Evolutionary conservation across 2,797 vertebrate species (phyloP).

Genomic region (Centropyge bicolor): DNA sequence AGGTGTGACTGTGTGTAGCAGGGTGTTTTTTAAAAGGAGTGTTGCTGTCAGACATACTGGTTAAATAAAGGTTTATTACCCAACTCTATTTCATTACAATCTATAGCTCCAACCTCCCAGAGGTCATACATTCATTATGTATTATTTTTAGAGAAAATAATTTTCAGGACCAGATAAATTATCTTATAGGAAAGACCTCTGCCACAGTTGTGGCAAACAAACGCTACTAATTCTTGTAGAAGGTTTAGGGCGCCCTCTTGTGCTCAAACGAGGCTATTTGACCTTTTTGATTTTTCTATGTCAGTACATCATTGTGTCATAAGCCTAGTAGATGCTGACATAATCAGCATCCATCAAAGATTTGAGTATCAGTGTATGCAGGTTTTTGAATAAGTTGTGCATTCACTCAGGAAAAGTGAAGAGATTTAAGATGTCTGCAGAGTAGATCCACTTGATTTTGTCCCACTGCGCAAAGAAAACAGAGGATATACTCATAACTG

Average conservation of each 20-base stretch:
- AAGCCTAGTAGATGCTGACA: neutral
- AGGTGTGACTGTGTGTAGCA: neutral
- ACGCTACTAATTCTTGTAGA: neutral
- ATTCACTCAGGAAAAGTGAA: neutral
- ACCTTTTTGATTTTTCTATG: neutral
- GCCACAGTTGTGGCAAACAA: neutral
- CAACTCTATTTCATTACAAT: neutral
- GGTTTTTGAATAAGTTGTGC: neutral
- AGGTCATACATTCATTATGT: neutral
- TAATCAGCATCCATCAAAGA: neutral
- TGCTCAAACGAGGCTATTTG: constrained; percentile 12
- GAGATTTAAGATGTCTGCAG: neutral
- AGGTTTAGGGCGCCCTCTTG: constrained; percentile 48
- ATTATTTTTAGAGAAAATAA: neutral
- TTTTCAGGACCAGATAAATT: constrained; percentile 12
- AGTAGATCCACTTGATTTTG: neutral
- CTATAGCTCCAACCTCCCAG: neutral
- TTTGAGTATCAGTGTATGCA: neutral
- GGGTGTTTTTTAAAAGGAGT: neutral
- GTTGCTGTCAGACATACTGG: neutral
- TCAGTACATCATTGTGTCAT: neutral
- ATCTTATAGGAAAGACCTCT: neutral
- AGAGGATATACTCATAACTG: neutral
- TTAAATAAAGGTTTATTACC: neutral
- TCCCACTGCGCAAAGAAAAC: neutral